These are phyloP conservation scores for Caranx melampygus DNA, from an alignment of 2,113 vertebrate genomes.

Conservation along the genomic window DNA sequence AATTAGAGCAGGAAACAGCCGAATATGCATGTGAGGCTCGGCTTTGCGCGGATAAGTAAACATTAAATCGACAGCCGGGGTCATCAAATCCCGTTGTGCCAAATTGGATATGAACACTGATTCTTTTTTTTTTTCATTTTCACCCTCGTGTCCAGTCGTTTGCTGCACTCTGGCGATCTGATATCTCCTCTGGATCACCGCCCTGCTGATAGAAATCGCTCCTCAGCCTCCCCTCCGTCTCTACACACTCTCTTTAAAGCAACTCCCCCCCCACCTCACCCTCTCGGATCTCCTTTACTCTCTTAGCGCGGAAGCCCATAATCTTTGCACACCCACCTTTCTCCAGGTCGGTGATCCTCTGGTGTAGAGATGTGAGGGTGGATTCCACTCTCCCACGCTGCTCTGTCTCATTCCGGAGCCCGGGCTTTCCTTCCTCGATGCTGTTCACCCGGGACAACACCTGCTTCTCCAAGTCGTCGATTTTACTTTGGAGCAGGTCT, in stretches of 20 bases:
- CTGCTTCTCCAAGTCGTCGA: slow-evolving; percentile 97
- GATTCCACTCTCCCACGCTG: slow-evolving; percentile 95
- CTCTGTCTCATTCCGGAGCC: slow-evolving; percentile 91
- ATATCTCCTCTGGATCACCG: neutral
- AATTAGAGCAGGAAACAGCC: slow-evolving; percentile 31
- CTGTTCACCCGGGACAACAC: slow-evolving; percentile 95
- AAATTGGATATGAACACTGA: slow-evolving; percentile 53
- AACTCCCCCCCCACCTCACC: neutral
- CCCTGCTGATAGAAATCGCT: neutral
- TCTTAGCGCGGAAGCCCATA: neutral
- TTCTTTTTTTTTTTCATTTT: neutral
- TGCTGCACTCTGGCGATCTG: slow-evolving; percentile 32
- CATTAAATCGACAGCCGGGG: slow-evolving; percentile 28
- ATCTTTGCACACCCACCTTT: slow-evolving; percentile 85
- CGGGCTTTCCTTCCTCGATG: slow-evolving; percentile 93
- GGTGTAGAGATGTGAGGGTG: slow-evolving; percentile 94
- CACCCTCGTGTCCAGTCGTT: neutral
- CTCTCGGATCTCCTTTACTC: neutral
- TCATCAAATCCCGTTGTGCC: slow-evolving; percentile 36
- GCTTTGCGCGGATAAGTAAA: slow-evolving; percentile 39
- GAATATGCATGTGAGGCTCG: neutral
- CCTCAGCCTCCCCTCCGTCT: neutral
- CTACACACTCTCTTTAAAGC: neutral
- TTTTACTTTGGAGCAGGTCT: slow-evolving; percentile 95
- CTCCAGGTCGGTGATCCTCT: slow-evolving; percentile 97